These are phyloP conservation scores for Puma concolor DNA, from an alignment of 2,113 vertebrate species.

Conservation along the genomic window DNA sequence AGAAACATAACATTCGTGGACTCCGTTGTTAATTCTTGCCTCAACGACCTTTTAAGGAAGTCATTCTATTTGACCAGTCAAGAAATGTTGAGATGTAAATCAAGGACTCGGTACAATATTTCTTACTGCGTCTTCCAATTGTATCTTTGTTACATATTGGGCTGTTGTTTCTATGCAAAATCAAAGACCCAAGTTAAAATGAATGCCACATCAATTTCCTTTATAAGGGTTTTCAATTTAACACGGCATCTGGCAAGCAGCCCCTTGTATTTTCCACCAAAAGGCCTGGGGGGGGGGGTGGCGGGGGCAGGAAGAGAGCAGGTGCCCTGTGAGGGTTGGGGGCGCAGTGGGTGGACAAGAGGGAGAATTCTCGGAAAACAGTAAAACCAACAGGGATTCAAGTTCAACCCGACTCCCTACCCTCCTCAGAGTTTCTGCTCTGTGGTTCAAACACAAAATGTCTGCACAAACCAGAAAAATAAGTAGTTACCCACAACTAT, in stretches of 20 bases:
- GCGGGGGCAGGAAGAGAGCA: background rate
- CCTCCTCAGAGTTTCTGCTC: background rate
- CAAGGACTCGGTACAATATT: background rate
- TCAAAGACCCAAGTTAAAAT: slow-evolving; percentile 52
- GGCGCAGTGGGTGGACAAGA: rapidly evolving
- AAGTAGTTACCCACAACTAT: background rate
- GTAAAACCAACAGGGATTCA: background rate
- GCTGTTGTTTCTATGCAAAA: slow-evolving; percentile 27
- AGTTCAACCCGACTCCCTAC: background rate
- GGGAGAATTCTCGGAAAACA: background rate
- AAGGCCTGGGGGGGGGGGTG: background rate
- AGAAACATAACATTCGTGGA: slow-evolving; percentile 15
- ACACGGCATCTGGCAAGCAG: background rate
- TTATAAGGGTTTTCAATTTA: background rate
- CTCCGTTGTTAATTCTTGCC: slow-evolving; percentile 23
- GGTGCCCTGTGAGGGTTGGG: background rate
- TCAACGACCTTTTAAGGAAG: slow-evolving; percentile 23
- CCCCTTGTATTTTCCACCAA: background rate
- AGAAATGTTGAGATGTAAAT: slow-evolving; percentile 47
- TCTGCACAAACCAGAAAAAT: background rate
- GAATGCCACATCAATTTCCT: background rate
- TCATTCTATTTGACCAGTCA: background rate
- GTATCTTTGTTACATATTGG: slow-evolving; percentile 24
- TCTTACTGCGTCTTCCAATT: background rate
- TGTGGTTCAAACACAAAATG: background rate